These are phyloP conservation scores for Meriones unguiculatus DNA, from an alignment of 2,113 vertebrate genomes.

Conservation along the genomic window DNA sequence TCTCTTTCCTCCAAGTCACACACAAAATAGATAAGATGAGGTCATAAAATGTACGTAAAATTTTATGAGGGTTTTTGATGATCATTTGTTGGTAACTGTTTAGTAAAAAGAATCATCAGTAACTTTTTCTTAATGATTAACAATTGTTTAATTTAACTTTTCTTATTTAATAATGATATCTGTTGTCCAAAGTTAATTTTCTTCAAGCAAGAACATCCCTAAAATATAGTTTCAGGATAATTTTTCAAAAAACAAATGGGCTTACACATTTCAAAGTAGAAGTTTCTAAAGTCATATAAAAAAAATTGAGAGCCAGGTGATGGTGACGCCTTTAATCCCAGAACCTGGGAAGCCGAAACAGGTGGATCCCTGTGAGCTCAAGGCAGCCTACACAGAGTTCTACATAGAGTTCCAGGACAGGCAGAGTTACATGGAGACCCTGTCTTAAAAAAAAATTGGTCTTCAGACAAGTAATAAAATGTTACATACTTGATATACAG, in stretches of 20 bases:
- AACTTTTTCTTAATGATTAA: neutral
- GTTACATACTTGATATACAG: neutral
- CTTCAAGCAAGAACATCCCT: neutral
- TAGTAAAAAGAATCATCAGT: neutral
- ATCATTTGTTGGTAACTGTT: neutral
- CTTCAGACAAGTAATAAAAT: slow-evolving; percentile 20
- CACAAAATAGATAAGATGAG: neutral
- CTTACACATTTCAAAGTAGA: neutral
- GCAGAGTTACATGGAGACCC: neutral
- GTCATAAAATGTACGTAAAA: slow-evolving; percentile 9
- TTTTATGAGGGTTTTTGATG: neutral
- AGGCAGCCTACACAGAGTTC: neutral
- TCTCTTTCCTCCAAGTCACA: neutral
- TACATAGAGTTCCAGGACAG: neutral
- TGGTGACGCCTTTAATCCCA: neutral
- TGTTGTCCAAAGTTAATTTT: neutral
- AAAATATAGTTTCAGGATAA: neutral
- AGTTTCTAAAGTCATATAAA: neutral
- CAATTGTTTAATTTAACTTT: neutral
- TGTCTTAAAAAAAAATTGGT: neutral
- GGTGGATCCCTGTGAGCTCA: neutral
- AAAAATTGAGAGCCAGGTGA: neutral
- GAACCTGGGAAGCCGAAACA: neutral
- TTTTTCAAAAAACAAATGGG: neutral
- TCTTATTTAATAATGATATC: neutral